A percentile compares a stretch with the other conserved stretches of the same genome.
Conservation (phyloP, 2,113 vertebrate genomes). For the Oncorhynchus gorbuscha region DNA sequence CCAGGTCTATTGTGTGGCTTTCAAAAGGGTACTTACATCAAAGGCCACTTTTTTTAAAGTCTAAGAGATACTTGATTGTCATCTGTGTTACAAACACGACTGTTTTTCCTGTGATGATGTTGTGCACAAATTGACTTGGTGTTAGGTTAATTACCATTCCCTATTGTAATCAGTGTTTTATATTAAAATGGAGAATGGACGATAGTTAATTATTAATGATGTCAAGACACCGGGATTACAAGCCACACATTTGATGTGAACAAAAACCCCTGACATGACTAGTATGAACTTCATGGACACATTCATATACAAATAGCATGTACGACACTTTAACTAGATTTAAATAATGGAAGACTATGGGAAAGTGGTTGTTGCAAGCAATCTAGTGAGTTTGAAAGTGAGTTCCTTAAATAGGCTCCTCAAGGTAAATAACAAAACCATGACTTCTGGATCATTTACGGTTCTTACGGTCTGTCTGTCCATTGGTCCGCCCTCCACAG, state of each 20-base stretch:
- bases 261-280: too few relatives aligned
- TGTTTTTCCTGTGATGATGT: neutral
- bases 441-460: neutral
- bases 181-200: neutral
- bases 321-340: neutral
- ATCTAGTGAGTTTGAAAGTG: neutral
- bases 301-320: neutral
- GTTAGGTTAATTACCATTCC: neutral
- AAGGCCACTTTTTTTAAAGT: neutral
- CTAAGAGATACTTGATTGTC: neutral
- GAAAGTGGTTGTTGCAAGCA: neutral
- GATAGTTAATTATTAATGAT: too few relatives aligned
- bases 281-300: neutral
- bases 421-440: neutral
- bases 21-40: neutral
- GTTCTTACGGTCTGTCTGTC: too few relatives aligned
- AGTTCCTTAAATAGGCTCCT: neutral
- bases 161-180: neutral
- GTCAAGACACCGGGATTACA: too few relatives aligned
- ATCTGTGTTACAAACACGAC: neutral
- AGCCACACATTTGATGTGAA: too few relatives aligned
- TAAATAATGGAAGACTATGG: neutral
- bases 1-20: neutral
- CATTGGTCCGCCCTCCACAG: neutral
- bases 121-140: neutral